These are phyloP conservation scores for Neomorphus geoffroyi DNA, from an alignment of 2,797 vertebrate genomes.

Conservation along the genomic window DNA sequence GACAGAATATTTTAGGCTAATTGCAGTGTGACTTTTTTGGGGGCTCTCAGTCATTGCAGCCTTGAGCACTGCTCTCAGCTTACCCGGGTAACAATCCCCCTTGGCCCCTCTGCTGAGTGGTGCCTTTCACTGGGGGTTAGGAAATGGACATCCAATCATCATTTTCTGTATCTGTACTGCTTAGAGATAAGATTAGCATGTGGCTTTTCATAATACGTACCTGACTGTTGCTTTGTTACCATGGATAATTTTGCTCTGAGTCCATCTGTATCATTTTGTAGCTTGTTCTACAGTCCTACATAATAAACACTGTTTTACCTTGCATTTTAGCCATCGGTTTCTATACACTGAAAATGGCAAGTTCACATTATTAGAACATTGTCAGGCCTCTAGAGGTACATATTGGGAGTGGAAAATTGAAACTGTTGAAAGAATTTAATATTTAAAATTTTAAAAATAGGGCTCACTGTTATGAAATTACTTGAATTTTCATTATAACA, in stretches of 20 bases:
- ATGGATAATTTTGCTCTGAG: not conserved
- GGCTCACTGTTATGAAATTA: not conserved
- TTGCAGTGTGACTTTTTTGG: not conserved
- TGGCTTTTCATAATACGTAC: not conserved
- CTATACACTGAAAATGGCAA: not conserved
- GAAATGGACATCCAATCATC: not conserved
- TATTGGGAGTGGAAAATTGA: not conserved
- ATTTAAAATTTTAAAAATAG: not conserved
- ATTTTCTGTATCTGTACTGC: not conserved
- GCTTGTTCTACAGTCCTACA: not conserved
- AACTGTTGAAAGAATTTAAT: not conserved
- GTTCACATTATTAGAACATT: not conserved
- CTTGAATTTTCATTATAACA: not conserved
- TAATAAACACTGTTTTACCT: not conserved
- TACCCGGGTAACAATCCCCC: not conserved
- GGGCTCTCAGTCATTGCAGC: not conserved
- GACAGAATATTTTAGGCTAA: not conserved
- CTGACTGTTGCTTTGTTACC: not conserved
- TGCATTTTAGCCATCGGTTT: not conserved
- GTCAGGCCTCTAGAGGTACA: not conserved
- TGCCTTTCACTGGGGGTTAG: not conserved
- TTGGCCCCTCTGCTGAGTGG: not conserved
- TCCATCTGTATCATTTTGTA: not conserved
- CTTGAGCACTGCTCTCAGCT: not conserved
- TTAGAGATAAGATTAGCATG: not conserved